phyloP scores from a whole-genome alignment of 2,113 vertebrate genomes.

The Thoracochromis brauschi region DNA sequence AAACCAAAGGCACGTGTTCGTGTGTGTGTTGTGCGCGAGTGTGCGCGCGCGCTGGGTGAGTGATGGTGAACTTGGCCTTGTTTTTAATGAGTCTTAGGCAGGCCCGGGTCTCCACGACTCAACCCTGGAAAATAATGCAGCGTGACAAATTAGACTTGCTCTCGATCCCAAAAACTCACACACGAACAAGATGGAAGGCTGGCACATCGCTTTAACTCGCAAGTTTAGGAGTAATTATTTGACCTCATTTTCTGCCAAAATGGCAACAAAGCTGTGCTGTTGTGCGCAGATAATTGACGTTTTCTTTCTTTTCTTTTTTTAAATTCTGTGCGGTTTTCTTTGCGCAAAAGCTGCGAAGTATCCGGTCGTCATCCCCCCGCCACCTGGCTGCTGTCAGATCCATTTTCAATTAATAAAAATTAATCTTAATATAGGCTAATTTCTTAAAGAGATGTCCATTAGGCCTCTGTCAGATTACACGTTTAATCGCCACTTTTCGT shows the following conservation, averaged over 20 bases:
- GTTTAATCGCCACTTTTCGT: background rate
- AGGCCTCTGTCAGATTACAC: background rate
- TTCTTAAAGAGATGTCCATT: background rate
- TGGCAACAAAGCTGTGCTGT: background rate
- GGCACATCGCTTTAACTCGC: background rate
- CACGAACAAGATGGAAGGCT: background rate
- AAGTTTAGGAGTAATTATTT: constrained; percentile 22
- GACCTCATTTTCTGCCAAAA: background rate
- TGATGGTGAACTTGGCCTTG: constrained; percentile 55
- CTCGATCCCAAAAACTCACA: constrained; percentile 31
- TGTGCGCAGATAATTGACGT: background rate
- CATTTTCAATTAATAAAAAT: background rate
- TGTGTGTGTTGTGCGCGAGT: background rate
- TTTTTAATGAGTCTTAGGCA: constrained; percentile 56
- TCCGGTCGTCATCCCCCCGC: background rate
- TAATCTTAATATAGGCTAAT: background rate
- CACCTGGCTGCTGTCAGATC: background rate
- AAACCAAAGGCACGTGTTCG: constrained; percentile 33
- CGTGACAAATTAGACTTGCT: constrained; percentile 48
- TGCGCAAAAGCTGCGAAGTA: background rate
- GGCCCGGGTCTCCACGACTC: constrained; percentile 21
- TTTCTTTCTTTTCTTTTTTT: background rate
- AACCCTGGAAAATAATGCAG: constrained; percentile 55
- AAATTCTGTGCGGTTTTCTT: background rate
- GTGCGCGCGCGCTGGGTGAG: background rate